phyloP scores from a whole-genome alignment of 2,113 vertebrate genomes.

The Micronycteris hirsuta region DNA sequence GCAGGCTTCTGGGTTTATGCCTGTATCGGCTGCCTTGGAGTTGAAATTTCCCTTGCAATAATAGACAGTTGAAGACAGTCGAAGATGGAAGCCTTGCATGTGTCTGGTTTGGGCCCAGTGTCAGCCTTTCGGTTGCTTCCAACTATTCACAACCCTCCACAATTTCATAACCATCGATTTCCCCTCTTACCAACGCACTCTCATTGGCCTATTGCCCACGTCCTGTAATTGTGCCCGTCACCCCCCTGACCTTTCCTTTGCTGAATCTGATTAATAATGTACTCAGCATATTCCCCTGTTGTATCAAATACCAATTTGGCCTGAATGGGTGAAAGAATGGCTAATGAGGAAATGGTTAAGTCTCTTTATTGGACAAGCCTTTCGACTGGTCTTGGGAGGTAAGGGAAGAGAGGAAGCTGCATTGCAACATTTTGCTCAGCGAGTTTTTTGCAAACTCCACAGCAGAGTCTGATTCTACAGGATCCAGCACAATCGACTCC shows the following conservation, averaged over 20 bases:
- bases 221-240: conserved; percentile 62
- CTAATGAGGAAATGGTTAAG: conserved; percentile 57
- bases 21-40: not conserved
- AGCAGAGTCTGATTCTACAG: not conserved
- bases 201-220: conserved; percentile 71
- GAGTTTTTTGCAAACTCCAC: not conserved
- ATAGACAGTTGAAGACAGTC: not conserved
- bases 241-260: conserved; percentile 73
- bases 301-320: conserved; percentile 72
- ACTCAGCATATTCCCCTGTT: conserved; percentile 62
- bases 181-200: not conserved
- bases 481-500: too few species aligned
- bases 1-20: not conserved
- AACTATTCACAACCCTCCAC: conserved; percentile 61
- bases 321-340: conserved; percentile 60
- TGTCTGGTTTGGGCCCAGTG: conserved; percentile 1
- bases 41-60: not conserved
- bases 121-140: conserved; percentile 41
- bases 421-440: not conserved
- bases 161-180: conserved; percentile 66
- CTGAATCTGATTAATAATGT: conserved; percentile 68
- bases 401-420: not conserved
- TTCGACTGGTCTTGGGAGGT: not conserved
- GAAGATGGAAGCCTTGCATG: conserved; percentile 19
- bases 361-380: conserved; percentile 22